These are phyloP conservation scores for Onychomys arenicola DNA, from an alignment of 2,797 vertebrate species.

Conservation along the genomic window DNA sequence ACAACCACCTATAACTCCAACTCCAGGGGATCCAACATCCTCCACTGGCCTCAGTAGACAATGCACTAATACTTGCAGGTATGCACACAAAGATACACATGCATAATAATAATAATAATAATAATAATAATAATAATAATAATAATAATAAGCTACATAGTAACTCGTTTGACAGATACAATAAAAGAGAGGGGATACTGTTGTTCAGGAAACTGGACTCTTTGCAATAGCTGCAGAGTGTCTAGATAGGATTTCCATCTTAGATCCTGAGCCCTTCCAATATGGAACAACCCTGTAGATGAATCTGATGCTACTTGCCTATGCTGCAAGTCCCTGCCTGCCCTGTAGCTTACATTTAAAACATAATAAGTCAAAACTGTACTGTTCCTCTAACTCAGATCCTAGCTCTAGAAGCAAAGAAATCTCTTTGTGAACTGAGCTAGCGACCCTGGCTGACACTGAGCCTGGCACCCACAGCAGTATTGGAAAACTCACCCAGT, in stretches of 20 bases:
- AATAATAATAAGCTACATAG: neutral
- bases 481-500: neutral
- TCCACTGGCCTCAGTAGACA: neutral
- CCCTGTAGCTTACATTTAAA: neutral
- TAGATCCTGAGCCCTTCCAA: neutral
- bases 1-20: neutral
- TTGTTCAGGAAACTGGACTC: neutral
- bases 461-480: neutral
- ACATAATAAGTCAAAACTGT: neutral
- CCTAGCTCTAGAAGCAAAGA: neutral
- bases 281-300: neutral
- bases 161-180: neutral
- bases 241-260: neutral
- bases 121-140: neutral
- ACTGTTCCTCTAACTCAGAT: neutral
- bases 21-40: neutral
- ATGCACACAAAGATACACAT: neutral
- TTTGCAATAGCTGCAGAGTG: neutral
- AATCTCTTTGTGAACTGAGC: neutral
- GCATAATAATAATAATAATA: too few species aligned
- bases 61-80: neutral
- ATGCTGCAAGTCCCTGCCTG: neutral
- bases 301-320: neutral
- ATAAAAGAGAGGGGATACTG: neutral
- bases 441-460: neutral